Evolutionary conservation across 2,113 vertebrate species (phyloP).

Genomic region (Megaceryle maxima): DNA sequence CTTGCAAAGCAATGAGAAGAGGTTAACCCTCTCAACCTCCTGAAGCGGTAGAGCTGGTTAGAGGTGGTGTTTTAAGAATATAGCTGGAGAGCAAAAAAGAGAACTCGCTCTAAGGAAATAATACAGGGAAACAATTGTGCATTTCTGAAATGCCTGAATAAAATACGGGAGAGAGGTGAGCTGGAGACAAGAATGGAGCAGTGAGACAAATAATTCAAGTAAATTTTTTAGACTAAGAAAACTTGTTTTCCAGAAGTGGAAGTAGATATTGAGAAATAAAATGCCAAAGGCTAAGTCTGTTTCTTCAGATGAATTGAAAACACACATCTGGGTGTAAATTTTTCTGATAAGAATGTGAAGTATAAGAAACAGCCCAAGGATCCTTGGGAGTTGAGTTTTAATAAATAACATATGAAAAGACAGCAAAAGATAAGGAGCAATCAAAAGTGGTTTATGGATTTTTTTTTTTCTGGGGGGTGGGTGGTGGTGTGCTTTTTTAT

Average conservation of each 20-base stretch:
- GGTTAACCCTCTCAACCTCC: neutral
- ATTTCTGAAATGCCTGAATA: neutral
- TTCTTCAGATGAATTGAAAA: neutral
- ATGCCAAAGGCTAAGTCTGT: neutral
- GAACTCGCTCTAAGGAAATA: neutral
- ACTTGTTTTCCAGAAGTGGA: conserved; percentile 12
- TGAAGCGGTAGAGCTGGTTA: neutral
- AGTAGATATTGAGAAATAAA: conserved; percentile 3
- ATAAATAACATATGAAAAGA: conserved; percentile 25
- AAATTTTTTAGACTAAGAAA: neutral
- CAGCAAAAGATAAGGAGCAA: neutral
- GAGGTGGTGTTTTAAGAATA: neutral
- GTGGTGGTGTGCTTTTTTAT: neutral
- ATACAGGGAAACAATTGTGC: neutral
- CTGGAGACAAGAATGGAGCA: neutral
- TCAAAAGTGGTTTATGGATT: neutral
- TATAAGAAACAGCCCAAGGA: neutral
- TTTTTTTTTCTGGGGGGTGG: neutral
- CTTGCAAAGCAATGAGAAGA: neutral
- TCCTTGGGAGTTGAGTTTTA: neutral
- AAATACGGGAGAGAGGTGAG: neutral
- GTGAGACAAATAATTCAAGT: neutral
- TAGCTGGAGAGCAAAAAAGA: neutral
- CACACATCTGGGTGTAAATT: neutral
- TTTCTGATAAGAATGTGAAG: conserved; percentile 11